Percentiles rank a stretch among this genome's conserved stretches.
These are phyloP conservation scores for Salminus brasiliensis DNA, from an alignment of 2,113 vertebrate species.

Conservation along the genomic window DNA sequence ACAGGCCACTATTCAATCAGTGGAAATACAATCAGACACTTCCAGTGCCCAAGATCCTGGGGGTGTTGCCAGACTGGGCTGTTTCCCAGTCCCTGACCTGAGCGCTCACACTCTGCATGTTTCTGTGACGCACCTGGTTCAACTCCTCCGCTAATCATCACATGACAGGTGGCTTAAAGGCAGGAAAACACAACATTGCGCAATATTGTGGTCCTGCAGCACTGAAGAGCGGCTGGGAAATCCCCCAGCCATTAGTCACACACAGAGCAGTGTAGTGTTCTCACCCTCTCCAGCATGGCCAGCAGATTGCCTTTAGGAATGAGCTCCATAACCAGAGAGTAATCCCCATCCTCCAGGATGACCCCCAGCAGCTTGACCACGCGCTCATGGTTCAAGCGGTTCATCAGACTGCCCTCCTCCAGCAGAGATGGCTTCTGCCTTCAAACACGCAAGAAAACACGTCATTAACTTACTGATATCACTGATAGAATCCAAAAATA, in stretches of 20 bases:
- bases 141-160: no score
- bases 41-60: no score
- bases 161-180: not conserved
- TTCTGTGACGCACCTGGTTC: no score
- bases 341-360: slow-evolving; percentile 88
- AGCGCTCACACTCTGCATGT: no score
- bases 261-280: not conserved
- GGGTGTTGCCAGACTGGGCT: no score
- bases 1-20: no score
- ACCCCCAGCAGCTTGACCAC: slow-evolving; percentile 90
- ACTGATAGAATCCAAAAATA: no score
- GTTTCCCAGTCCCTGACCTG: no score
- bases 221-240: not conserved
- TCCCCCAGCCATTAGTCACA: not conserved
- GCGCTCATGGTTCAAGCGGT: slow-evolving; percentile 81
- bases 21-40: no score
- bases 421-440: slow-evolving; percentile 83
- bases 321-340: slow-evolving; percentile 93
- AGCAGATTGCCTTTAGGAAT: slow-evolving; percentile 88
- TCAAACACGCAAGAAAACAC: not conserved
- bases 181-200: not conserved
- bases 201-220: not conserved
- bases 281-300: slow-evolving; percentile 82
- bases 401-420: slow-evolving; percentile 92
- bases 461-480: not conserved